phyloP scores from a whole-genome alignment of 2,113 vertebrate genomes.

The Geococcyx californianus region DNA sequence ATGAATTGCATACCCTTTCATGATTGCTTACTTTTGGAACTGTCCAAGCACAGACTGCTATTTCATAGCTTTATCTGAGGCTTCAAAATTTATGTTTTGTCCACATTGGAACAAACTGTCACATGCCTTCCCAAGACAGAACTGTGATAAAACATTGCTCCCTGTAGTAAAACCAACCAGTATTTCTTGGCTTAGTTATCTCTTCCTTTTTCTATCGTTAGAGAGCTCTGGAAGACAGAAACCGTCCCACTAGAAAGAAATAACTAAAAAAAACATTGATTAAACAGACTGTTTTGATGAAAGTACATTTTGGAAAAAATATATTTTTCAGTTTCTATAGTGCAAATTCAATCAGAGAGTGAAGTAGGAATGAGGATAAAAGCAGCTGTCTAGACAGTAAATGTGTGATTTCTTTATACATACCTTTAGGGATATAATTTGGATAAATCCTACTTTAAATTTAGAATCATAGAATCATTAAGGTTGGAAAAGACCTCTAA shows the following conservation, averaged over 20 bases:
- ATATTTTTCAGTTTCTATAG: background rate
- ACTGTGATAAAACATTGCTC: background rate
- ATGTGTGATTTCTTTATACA: background rate
- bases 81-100: background rate
- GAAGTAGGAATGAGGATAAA: background rate
- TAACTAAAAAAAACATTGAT: background rate
- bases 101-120: background rate
- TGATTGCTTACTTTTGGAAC: background rate
- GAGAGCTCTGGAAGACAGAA: background rate
- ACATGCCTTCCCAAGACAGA: background rate
- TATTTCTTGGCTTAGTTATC: background rate
- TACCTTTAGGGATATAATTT: background rate
- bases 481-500: too few relatives aligned
- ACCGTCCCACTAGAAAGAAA: background rate
- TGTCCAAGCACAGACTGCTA: background rate
- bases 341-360: background rate
- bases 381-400: background rate
- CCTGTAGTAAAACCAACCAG: background rate
- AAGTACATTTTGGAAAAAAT: background rate
- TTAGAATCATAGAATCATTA: too few relatives aligned
- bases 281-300: background rate
- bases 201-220: background rate
- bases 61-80: background rate
- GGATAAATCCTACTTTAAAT: background rate
- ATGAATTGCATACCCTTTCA: background rate